Base-by-base conservation (phyloP, 2,888 invertebrate species). In the Mesodorylaimus sp. region DNA sequence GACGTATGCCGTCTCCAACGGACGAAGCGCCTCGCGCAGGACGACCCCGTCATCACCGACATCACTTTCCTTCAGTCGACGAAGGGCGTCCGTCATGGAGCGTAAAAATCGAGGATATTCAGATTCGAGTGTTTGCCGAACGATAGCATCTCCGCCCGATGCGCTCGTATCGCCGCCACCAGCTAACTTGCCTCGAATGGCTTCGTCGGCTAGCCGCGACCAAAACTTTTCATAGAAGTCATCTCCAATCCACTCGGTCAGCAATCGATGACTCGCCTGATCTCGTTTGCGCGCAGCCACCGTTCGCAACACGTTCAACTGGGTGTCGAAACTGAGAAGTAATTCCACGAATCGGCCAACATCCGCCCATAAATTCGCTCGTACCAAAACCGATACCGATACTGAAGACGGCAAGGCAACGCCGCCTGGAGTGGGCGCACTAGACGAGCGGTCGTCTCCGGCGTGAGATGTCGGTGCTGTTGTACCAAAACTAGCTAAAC, bases 71-170 rank as follows among this genome's bases (percentile, higher is more conserved):
- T 32, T 7, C 16, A 10, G 32, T 16, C 16, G 16, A 32, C 7
- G 16, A 46, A 46, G 21, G 5, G 45, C 51, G 61, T 84, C 84
- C 63, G 79, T 76, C 66, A 80, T 83, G 57, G 80, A 76, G 60
- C 82, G 78, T n/a, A 87, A 70, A 37, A 87, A 72, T 67, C 80
- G 83, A 3, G 86, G 86, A 67, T 79, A 87, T 65, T 87, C 86
- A 50, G 81, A 81, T 69, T 87, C 86, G 50, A 87, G 74, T 50
- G 83, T 80, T 67, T 85, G 84, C 61, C 79, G 81, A 41, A 85
- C 76, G 10, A 43, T 7, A 24, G 44, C 24, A 26, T 43, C 27
- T 7, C 7, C 5, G 7, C 5, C 24, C 10, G 44, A 26, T 13
- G 13, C 7, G 10, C 27, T 26, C 10, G 19, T 16, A 57, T 73